A percentile compares a stretch with the other conserved stretches of the same genome.
Conservation (phyloP, 92 coral and sea anemone genomes). For the Parazoanthus darwini region DNA sequence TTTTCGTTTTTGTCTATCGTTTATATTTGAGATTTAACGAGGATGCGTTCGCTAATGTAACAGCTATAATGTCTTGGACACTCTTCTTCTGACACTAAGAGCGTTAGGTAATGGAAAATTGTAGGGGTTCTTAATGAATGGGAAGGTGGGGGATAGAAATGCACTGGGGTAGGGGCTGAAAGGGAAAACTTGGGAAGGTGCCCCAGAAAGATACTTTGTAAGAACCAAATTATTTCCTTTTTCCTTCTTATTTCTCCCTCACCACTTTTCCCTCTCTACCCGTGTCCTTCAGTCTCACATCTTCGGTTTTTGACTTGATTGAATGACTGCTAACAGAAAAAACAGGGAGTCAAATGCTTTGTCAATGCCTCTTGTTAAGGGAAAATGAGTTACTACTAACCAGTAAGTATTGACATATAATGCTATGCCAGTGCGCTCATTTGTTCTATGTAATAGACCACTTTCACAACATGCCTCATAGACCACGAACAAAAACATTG, state of each 20-base stretch:
- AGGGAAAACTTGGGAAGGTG: background rate
- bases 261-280: background rate
- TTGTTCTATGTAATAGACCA: background rate
- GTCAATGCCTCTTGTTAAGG: background rate
- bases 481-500: no score
- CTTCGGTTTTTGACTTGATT: no score
- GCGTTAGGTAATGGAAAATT: background rate
- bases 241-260: no score
- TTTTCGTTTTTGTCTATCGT: background rate
- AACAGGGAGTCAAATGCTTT: background rate
- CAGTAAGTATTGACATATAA: background rate
- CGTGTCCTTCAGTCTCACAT: background rate
- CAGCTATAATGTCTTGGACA: background rate
- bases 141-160: background rate
- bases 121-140: background rate
- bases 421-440: background rate
- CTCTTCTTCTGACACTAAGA: background rate
- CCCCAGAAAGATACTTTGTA: background rate
- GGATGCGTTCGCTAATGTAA: no score
- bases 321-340: background rate
- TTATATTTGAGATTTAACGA: background rate
- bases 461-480: no score
- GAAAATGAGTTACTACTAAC: no score
- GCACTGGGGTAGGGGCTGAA: background rate
- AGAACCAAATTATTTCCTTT: no score